These are phyloP conservation scores for Drosophila kambysellisi DNA, from an alignment of 2,888 invertebrate genomes.

Conservation along the genomic window DNA sequence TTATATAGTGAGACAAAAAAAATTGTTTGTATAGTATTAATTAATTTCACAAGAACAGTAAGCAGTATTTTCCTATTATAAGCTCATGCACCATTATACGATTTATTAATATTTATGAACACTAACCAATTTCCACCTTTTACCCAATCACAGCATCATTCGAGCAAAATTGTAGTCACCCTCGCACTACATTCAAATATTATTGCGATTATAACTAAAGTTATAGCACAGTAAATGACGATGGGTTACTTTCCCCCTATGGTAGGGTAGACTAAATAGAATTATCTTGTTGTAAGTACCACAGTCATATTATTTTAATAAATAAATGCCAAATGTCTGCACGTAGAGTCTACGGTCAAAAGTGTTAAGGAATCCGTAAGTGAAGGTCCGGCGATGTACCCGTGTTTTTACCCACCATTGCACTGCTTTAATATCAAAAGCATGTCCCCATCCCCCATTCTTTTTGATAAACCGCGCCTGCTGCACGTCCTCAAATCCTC, in stretches of 20 bases:
- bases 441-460: conserved; percentile 6
- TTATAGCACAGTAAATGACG: conserved; percentile 1
- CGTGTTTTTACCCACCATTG: neutral
- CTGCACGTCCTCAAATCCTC: conserved; percentile 20
- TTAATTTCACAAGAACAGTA: neutral
- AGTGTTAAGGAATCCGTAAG: conserved; percentile 7
- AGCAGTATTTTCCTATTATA: neutral
- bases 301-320: conserved; percentile 32
- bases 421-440: conserved; percentile 11
- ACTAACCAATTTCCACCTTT: neutral
- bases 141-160: neutral
- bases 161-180: neutral
- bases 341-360: neutral
- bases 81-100: neutral
- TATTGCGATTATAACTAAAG: neutral
- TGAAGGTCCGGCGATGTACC: conserved; percentile 1
- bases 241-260: neutral
- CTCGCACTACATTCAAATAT: neutral
- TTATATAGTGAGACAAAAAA: neutral
- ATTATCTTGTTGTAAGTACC: neutral
- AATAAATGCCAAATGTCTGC: conserved; percentile 5
- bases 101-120: conserved; percentile 12
- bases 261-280: neutral
- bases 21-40: neutral
- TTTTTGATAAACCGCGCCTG: neutral